phyloP scores from a whole-genome alignment of 2,888 invertebrate genomes.

The Plagiodera versicolora region DNA sequence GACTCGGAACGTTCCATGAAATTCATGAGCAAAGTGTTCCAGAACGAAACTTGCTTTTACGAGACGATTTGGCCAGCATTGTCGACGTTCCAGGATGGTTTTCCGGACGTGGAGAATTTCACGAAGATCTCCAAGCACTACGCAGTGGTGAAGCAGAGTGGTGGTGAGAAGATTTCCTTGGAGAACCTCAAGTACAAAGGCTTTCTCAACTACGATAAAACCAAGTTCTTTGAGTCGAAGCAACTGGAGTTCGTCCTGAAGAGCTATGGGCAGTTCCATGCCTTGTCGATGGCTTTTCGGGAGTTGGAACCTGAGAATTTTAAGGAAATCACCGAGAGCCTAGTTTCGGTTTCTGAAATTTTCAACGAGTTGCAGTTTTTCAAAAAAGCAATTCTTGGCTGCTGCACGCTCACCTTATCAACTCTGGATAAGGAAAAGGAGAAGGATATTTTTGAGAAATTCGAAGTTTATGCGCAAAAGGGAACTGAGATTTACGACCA shows the following conservation, averaged over 20 bases:
- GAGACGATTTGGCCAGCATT: constrained; percentile 15
- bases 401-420: background rate
- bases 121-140: constrained; percentile 17
- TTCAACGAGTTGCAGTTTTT: background rate
- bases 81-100: constrained; percentile 12
- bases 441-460: background rate
- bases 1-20: constrained; percentile 2
- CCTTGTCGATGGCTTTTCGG: constrained; percentile 31
- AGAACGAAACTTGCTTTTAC: constrained; percentile 27
- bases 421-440: background rate
- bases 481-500: background rate
- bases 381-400: background rate
- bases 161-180: constrained; percentile 27
- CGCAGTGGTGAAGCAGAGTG: background rate
- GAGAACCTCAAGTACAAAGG: constrained; percentile 24
- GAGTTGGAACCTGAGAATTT: constrained; percentile 27
- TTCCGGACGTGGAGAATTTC: background rate
- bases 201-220: constrained; percentile 19
- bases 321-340: constrained; percentile 2
- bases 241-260: constrained; percentile 29
- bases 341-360: background rate
- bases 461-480: constrained; percentile 1
- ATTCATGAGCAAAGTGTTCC: constrained; percentile 13
- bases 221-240: constrained; percentile 27
- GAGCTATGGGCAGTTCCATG: constrained; percentile 35